Evolutionary conservation across 1,140 invertebrate species (phyloP), one percentile per base, ranked within the genome.

Genomic region (Ericerus pela): DNA sequence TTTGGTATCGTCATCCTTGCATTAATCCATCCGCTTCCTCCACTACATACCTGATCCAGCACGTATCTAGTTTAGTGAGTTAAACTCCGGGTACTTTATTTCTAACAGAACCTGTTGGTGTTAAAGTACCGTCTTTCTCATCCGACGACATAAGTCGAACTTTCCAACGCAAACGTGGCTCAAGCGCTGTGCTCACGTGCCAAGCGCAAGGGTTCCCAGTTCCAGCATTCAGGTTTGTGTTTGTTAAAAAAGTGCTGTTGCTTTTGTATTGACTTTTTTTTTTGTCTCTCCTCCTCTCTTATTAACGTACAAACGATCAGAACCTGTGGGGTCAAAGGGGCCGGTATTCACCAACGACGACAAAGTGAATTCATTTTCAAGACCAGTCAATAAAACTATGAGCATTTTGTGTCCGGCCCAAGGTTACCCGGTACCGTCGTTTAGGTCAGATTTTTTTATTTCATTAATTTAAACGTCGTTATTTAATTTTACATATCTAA

Each of bases 201-300:
- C 75, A 78, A 51, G 82, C 79, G 47, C 79, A 82, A 73, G 81
- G 79, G 62, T 81, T 78, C 70, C 84, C 84, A 55, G 76, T 81
- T 69, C 83, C 82, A 64, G 68, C 75, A 64, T 80, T 80, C 76
- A 80, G 79, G 80, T 81, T 54, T 8, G 41, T 47, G 10, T 3
- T 47, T 22, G 6, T 47, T 38, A 38, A 14, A 33, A 10, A 10
- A 38, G n/a, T 38, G 36, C n/a, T 5, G 20, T 14, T 4, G 36
- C 20, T 18, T 18, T 4, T 16, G 8, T 8, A 38, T 38, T 14
- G 36, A 38, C 20, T 24, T 26, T 53, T 54, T 51, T 18, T 53
- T 37, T 57, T 20, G 47, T 58, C 55, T 43, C 11, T 58, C n/a
- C n/a, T n/a, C n/a, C n/a, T n/a, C 22, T 54, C 36, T 30, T 16